These are phyloP conservation scores for Leptobrachium leishanense DNA, from an alignment of 2,113 vertebrate species.

Conservation along the genomic window DNA sequence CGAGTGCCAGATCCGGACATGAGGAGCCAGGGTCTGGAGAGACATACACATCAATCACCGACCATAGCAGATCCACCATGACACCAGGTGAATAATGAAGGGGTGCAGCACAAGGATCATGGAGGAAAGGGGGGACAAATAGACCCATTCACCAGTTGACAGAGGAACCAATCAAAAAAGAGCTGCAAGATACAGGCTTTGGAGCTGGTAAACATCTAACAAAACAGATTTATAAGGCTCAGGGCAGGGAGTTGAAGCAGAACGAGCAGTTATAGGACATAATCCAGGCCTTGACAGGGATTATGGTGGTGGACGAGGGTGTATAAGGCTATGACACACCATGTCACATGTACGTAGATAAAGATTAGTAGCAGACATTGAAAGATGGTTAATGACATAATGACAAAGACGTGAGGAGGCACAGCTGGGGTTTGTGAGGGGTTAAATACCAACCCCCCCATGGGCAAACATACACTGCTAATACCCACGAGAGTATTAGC, in stretches of 20 bases:
- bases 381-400: background rate
- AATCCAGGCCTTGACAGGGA: too few relatives aligned
- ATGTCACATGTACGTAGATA: too few relatives aligned
- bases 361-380: too few relatives aligned
- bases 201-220: too few relatives aligned
- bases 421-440: background rate
- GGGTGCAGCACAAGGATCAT: background rate
- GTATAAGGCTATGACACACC: too few relatives aligned
- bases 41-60: background rate
- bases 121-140: background rate
- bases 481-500: background rate
- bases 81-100: background rate
- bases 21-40: conserved; percentile 66
- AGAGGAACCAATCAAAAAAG: background rate
- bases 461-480: background rate
- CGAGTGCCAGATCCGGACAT: conserved; percentile 88
- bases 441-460: background rate
- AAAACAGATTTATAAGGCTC: too few relatives aligned
- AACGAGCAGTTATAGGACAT: too few relatives aligned
- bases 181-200: too few relatives aligned
- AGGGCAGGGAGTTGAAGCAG: too few relatives aligned
- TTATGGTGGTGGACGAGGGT: too few relatives aligned
- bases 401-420: background rate
- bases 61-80: background rate
- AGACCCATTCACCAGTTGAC: background rate